These are phyloP conservation scores for Eupithecia pulchellata DNA, from an alignment of 2,888 invertebrate genomes.

Conservation along the genomic window DNA sequence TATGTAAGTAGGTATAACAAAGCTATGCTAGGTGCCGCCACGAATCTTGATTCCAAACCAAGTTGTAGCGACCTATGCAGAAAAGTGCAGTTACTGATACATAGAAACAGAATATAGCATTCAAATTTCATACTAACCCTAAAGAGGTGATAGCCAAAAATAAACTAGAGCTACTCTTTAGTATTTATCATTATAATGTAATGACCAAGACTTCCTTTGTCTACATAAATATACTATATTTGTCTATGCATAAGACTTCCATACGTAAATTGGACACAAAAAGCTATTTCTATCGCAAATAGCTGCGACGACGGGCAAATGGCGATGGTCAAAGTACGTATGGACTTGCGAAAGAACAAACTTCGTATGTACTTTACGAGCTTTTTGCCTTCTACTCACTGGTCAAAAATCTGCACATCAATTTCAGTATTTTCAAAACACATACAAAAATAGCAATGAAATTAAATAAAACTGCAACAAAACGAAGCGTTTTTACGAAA, in stretches of 20 bases:
- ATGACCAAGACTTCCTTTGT: neutral
- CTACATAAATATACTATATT: neutral
- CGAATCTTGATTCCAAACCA: neutral
- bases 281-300: neutral
- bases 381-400: neutral
- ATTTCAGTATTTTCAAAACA: neutral
- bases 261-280: neutral
- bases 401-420: neutral
- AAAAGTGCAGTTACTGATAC: neutral
- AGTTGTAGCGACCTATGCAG: too few species aligned
- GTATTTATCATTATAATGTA: too few species aligned
- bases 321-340: constrained; percentile 1
- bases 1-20: too few species aligned
- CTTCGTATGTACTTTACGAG: neutral
- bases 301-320: constrained; percentile 5
- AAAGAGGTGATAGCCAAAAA: neutral
- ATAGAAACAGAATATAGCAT: neutral
- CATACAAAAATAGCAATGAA: neutral
- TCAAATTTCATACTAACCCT: neutral
- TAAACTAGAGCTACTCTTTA: too few species aligned
- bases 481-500: neutral
- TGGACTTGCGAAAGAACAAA: neutral
- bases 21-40: neutral
- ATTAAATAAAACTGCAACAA: neutral
- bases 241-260: neutral